A percentile compares a stretch with the other conserved stretches of the same genome.
These are phyloP conservation scores for Cercopithecus mona DNA, from an alignment of 2,113 vertebrate species.

Conservation along the genomic window DNA sequence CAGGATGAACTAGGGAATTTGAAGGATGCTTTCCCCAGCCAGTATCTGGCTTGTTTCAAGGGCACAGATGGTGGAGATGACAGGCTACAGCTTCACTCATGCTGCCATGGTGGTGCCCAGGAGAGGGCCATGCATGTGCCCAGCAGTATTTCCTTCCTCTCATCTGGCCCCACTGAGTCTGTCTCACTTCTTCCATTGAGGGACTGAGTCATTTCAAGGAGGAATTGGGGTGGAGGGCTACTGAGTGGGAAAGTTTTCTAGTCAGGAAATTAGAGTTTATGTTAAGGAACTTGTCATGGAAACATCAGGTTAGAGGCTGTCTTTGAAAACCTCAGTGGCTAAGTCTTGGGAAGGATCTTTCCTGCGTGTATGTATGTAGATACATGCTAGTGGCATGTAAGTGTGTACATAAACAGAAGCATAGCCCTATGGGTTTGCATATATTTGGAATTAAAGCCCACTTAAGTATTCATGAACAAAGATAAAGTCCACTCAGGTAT, in stretches of 20 bases:
- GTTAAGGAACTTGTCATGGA: constrained; percentile 13
- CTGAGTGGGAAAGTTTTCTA: background rate
- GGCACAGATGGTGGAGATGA: constrained; percentile 69
- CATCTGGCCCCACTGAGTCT: background rate
- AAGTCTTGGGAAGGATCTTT: constrained; percentile 31
- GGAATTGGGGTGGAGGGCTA: background rate
- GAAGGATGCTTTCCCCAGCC: constrained; percentile 51
- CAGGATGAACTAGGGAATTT: constrained; percentile 37
- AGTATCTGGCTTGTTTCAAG: constrained; percentile 66
- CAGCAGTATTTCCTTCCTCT: constrained; percentile 55
- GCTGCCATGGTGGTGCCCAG: constrained; percentile 11
- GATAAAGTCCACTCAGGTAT: background rate
- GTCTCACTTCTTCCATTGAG: background rate
- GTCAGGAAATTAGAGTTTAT: constrained; percentile 9
- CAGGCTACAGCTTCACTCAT: constrained; percentile 11
- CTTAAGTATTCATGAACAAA: constrained; percentile 10
- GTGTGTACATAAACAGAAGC: background rate
- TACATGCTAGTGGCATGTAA: background rate
- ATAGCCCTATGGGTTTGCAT: background rate
- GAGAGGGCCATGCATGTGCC: constrained; percentile 36
- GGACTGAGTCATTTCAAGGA: constrained; percentile 38
- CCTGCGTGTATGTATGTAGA: background rate
- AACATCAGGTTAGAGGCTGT: constrained; percentile 8
- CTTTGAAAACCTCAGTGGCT: background rate
- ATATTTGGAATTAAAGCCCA: constrained; percentile 34